Evolutionary conservation across 1,140 invertebrate genomes (phyloP).

Genomic region (Cherax destructor): DNA sequence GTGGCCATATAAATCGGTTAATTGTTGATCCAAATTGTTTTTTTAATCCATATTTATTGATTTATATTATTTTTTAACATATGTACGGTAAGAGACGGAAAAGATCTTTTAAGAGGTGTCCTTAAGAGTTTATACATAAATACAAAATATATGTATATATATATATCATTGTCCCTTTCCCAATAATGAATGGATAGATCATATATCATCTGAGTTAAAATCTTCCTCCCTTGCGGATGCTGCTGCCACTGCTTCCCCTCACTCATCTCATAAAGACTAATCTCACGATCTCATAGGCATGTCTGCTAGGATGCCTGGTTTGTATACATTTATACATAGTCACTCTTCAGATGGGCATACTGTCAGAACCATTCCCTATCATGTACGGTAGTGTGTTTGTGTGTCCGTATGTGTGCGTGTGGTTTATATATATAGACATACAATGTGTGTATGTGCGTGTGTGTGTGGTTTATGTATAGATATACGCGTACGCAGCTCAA

Average conservation of each 20-base stretch:
- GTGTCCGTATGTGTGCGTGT: background rate
- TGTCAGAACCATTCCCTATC: background rate
- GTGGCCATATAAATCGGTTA: too few relatives aligned
- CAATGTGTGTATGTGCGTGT: too few relatives aligned
- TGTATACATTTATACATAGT: conserved; percentile 9
- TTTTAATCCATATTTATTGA: too few relatives aligned
- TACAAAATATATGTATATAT: background rate
- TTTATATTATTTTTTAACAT: too few relatives aligned
- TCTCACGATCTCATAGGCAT: background rate
- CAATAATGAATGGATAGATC: background rate
- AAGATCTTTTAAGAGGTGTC: background rate
- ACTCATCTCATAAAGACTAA: background rate
- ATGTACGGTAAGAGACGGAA: background rate
- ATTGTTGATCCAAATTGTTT: too few relatives aligned
- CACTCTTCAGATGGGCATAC: background rate
- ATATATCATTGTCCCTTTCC: background rate
- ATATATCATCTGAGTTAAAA: background rate
- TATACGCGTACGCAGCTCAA: background rate
- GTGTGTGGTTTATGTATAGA: too few relatives aligned
- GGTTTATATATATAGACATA: background rate
- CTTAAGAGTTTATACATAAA: background rate
- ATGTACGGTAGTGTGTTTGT: background rate
- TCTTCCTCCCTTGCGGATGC: background rate
- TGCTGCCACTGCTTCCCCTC: background rate
- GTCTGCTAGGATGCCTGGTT: background rate